phyloP scores from a whole-genome alignment of 2,797 vertebrate species.

The Leuciscus waleckii region DNA sequence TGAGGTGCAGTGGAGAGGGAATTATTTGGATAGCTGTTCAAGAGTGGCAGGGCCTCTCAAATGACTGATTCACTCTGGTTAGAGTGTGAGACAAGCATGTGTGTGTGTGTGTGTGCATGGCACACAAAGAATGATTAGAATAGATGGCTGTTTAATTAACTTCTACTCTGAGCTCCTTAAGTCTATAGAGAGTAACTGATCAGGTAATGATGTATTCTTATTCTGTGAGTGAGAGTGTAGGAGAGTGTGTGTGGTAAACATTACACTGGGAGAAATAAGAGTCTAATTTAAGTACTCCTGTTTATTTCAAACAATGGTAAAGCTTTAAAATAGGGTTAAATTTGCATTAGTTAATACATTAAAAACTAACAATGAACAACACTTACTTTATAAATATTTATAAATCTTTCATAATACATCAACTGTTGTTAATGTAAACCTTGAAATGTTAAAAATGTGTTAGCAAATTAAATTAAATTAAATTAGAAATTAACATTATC shows the following conservation, averaged over 20 bases:
- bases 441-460: not conserved
- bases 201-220: constrained; percentile 69
- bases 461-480: not conserved
- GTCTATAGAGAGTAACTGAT: constrained; percentile 75
- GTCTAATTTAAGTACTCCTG: not conserved
- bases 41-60: constrained; percentile 79
- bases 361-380: not conserved
- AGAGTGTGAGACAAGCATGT: constrained; percentile 67
- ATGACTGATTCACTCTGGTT: constrained; percentile 76
- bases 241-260: not conserved
- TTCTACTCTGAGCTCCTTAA: constrained; percentile 81
- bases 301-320: constrained; percentile 8
- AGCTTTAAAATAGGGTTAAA: not conserved
- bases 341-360: not conserved
- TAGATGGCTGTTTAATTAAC: constrained; percentile 87
- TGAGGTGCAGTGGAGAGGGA: constrained; percentile 41
- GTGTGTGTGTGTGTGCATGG: constrained; percentile 37
- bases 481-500: not conserved
- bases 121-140: constrained; percentile 79
- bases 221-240: not conserved
- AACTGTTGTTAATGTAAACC: not conserved
- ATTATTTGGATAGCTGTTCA: constrained; percentile 72
- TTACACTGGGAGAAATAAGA: no score
- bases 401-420: not conserved
- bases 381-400: not conserved